Evolutionary conservation across 2,113 vertebrate species (phyloP).

Genomic region (Oceanites oceanicus): DNA sequence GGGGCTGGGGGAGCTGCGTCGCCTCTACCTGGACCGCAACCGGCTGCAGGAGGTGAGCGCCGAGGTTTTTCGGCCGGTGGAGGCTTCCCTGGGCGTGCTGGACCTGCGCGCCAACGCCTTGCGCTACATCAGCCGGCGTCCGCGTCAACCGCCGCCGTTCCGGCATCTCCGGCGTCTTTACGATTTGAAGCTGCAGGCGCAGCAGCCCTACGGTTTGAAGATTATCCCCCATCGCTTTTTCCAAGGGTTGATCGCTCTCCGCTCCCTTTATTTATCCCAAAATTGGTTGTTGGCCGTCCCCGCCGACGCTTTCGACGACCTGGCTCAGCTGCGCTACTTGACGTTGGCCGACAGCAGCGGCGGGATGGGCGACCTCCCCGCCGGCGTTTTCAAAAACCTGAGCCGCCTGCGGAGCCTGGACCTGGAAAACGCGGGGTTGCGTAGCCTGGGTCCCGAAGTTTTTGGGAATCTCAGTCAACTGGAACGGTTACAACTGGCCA

Average conservation of each 20-base stretch:
- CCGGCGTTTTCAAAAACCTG: constrained; percentile 83
- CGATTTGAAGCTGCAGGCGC: constrained; percentile 58
- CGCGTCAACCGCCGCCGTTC: constrained; percentile 60
- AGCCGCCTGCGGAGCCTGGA: constrained; percentile 65
- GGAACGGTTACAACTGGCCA: constrained; percentile 67
- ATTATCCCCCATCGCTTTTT: constrained; percentile 57
- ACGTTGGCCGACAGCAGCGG: constrained; percentile 73
- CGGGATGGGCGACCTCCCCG: constrained; percentile 61
- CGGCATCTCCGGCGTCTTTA: constrained; percentile 56
- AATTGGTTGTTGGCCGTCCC: constrained; percentile 73
- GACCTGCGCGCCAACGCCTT: constrained; percentile 56
- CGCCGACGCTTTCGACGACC: constrained; percentile 75
- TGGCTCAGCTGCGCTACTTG: constrained; percentile 72
- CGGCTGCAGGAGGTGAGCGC: constrained; percentile 51
- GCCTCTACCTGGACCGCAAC: constrained; percentile 83
- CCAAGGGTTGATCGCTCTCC: constrained; percentile 59
- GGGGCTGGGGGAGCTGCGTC: constrained; percentile 70
- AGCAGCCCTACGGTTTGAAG: constrained; percentile 61
- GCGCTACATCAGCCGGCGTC: constrained; percentile 33
- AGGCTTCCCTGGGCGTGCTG: constrained; percentile 40
- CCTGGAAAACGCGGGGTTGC: constrained; percentile 78
- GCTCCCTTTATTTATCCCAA: constrained; percentile 72
- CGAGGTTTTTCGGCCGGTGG: neutral
- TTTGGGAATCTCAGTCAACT: constrained; percentile 82
- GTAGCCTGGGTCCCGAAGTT: constrained; percentile 38